Percentiles rank a stretch among this genome's conserved stretches.
These are phyloP conservation scores for Chesias legatella DNA, from an alignment of 2,888 invertebrate genomes.

Conservation along the genomic window DNA sequence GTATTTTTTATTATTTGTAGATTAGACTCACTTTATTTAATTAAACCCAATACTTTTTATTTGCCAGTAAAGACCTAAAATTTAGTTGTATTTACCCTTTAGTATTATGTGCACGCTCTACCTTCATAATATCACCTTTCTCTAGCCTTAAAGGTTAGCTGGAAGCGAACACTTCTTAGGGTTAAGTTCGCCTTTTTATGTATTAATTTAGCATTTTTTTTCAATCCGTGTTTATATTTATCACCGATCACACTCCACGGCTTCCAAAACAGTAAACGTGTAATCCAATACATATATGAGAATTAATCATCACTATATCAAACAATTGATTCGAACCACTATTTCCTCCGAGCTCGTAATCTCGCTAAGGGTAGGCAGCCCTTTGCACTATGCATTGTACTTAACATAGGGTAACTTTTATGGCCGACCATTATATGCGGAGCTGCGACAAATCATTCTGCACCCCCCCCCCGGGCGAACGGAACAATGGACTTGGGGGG, in stretches of 20 bases:
- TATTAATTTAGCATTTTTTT: too few species aligned
- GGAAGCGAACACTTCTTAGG: too few species aligned
- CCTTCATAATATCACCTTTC: too few species aligned
- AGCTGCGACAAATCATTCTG: conserved; percentile 48
- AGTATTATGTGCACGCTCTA: too few species aligned
- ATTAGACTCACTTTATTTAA: too few species aligned
- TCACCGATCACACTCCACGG: too few species aligned
- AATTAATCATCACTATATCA: conserved; percentile 41
- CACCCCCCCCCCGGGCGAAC: conserved; percentile 28
- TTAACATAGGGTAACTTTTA: conserved; percentile 73
- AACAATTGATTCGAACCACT: conserved; percentile 60
- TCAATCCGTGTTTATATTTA: too few species aligned
- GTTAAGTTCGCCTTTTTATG: too few species aligned
- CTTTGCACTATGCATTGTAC: conserved; percentile 69
- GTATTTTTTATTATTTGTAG: too few species aligned
- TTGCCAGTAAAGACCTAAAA: too few species aligned
- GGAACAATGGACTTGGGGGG: conserved; percentile 31
- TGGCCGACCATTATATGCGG: conserved; percentile 49
- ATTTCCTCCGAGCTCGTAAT: conserved; percentile 51
- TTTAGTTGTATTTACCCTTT: too few species aligned
- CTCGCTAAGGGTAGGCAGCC: conserved; percentile 62
- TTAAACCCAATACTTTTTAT: too few species aligned
- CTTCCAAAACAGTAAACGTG: conserved; percentile 15
- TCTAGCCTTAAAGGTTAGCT: neutral
- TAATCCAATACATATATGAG: conserved; percentile 26